Evolutionary conservation across 2,888 invertebrate species (phyloP), one percentile per base, ranked within the genome.

Genomic region (Polyommatus iphigenia): DNA sequence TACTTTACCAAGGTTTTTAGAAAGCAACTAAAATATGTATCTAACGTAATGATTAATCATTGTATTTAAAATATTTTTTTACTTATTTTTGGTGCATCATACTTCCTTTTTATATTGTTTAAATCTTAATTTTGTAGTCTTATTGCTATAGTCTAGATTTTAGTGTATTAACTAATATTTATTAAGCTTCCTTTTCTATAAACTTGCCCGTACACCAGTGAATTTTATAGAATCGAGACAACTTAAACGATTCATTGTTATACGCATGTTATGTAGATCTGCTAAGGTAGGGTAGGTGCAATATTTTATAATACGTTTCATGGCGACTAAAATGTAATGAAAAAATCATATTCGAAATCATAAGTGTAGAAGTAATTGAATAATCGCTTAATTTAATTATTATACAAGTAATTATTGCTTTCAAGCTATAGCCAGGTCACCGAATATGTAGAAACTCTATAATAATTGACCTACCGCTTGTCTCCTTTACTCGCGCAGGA

Each of bases 251-350:
- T 29, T 29, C 13, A 67, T 29, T 71, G 32, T 71, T 71, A 32
- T 71, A 71, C 18, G 32, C 59, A 62, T 24, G 62, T 62, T 32
- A 67, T 41, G 32, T 41, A 72, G 72, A 72, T 72, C 72, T 72
- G 41, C 41, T 72, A 72, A 41, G 36, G 72, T 72, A 72, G 72
- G 72, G 72, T 72, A 72, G 72, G 72, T 73, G 73, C 73, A 73
- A 73, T 75, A 75, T 54, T n/a, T 75, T 54, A 29, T 50, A 54
- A 75, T 50, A 24, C 32, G 15, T 32, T 29, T 29, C 6, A 32
- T 75, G 54, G 75, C 54, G 46, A 29, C 75, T 75, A 75, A 50
- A 29, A 46, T n/a, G 29, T 54, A 54, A 29, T 75, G 10, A 20
- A 20, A 67, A 29, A 29, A 29, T 10, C 15, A 29, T 62, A 57